Conservation (phyloP, 2,888 invertebrate species). For the Lithophane semibrunnea region DNA sequence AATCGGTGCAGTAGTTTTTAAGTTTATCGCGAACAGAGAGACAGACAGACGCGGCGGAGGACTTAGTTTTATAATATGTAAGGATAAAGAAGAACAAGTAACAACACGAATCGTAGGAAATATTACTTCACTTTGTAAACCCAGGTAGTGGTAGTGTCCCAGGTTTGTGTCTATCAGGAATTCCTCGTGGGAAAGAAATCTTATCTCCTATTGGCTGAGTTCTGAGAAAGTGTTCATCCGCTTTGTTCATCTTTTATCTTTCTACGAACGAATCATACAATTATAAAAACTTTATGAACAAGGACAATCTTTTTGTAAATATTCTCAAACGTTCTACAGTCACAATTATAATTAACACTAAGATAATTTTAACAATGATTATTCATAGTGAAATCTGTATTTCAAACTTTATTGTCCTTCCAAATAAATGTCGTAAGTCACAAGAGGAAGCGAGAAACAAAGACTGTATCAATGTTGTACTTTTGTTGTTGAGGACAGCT, state of each 20-base stretch:
- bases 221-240: constrained; percentile 21
- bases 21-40: too few relatives aligned
- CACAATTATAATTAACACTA: constrained; percentile 28
- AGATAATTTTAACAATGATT: constrained; percentile 53
- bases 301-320: neutral
- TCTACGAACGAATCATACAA: neutral
- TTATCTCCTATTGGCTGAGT: neutral
- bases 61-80: too few relatives aligned
- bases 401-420: constrained; percentile 61
- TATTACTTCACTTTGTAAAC: neutral
- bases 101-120: neutral
- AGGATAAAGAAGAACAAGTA: neutral
- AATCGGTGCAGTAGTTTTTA: too few relatives aligned
- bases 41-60: too few relatives aligned
- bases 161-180: neutral
- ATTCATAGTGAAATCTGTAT: constrained; percentile 58
- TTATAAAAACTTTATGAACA: neutral
- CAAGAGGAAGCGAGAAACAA: constrained; percentile 27
- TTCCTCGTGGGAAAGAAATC: constrained; percentile 19
- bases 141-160: constrained; percentile 4
- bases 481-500: too few relatives aligned
- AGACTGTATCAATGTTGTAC: too few relatives aligned
- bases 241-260: constrained; percentile 2
- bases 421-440: constrained; percentile 49
- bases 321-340: constrained; percentile 9